Conservation (phyloP, 2,113 vertebrate genomes). For the Acanthisitta chloris region DNA sequence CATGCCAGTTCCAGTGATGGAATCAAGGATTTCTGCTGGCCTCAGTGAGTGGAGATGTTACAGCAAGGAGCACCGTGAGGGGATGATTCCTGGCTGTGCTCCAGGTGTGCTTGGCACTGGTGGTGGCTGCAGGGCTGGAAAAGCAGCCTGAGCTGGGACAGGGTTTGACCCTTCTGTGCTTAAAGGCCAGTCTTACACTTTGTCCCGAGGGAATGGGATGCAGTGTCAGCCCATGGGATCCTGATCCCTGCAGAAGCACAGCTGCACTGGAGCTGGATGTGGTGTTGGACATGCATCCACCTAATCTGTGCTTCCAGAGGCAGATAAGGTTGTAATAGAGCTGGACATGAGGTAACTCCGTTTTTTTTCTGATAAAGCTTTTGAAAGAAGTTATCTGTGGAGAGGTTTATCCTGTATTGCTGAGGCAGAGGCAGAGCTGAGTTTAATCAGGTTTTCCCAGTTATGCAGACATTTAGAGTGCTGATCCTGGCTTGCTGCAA, state of each 20-base stretch:
- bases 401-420: not conserved
- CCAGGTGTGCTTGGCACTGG: rapidly evolving
- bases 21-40: not conserved
- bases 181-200: rapidly evolving
- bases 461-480: not conserved
- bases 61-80: rapidly evolving
- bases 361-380: not conserved
- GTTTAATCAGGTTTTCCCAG: not conserved
- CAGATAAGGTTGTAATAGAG: not conserved
- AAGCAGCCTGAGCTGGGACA: not conserved
- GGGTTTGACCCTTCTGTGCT: rapidly evolving
- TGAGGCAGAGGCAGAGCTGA: not conserved
- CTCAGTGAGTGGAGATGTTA: rapidly evolving
- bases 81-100: rapidly evolving
- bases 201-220: not conserved
- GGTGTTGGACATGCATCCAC: not conserved
- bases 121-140: not conserved
- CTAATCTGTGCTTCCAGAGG: not conserved
- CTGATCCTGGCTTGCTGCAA: not conserved
- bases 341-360: not conserved
- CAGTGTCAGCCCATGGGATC: rapidly evolving
- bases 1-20: not conserved
- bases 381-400: not conserved
- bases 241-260: rapidly evolving
- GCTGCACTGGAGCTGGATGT: not conserved